Conservation (phyloP, 2,888 invertebrate species). For the Corbicula japonica region DNA sequence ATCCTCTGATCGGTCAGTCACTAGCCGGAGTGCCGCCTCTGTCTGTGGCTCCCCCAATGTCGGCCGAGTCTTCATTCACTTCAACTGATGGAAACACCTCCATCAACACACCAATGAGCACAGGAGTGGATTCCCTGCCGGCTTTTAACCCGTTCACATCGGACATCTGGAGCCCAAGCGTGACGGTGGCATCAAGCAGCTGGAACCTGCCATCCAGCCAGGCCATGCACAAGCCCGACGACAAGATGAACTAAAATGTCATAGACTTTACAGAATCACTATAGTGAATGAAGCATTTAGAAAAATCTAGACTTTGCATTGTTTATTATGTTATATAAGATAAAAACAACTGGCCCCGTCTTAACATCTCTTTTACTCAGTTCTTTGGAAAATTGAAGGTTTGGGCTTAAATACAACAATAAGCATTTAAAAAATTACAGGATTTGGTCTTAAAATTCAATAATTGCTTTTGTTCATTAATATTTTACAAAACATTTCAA, state of each 20-base stretch:
- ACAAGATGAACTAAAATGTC: not conserved
- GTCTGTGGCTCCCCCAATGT: too few relatives aligned
- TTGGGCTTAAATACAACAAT: not conserved
- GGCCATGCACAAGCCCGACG: too few relatives aligned
- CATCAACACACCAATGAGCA: slow-evolving; percentile 41
- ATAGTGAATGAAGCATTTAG: too few relatives aligned
- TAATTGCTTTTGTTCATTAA: not conserved
- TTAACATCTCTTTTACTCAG: slow-evolving; percentile 32
- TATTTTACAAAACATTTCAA: not conserved
- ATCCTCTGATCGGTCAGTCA: too few relatives aligned
- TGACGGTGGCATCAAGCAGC: slow-evolving; percentile 65
- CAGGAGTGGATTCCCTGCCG: slow-evolving; percentile 59
- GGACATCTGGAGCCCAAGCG: slow-evolving; percentile 81
- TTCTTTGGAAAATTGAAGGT: too few relatives aligned
- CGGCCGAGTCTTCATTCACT: slow-evolving; percentile 41
- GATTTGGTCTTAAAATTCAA: not conserved
- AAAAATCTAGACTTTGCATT: too few relatives aligned
- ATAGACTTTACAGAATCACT: slow-evolving; percentile 1
- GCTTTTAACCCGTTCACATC: slow-evolving; percentile 81
- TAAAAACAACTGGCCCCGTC: slow-evolving; percentile 49
- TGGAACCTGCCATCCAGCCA: slow-evolving; percentile 58
- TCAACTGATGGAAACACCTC: slow-evolving; percentile 30
- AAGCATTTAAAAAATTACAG: not conserved
- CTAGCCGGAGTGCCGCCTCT: too few relatives aligned
- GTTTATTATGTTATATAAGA: slow-evolving; percentile 30